Evolutionary conservation across 30 jellyfish, hydroid and myxozoan genomes (phyloP), one percentile per base, ranked within the genome.

Genomic region (Aurelia sp.): DNA sequence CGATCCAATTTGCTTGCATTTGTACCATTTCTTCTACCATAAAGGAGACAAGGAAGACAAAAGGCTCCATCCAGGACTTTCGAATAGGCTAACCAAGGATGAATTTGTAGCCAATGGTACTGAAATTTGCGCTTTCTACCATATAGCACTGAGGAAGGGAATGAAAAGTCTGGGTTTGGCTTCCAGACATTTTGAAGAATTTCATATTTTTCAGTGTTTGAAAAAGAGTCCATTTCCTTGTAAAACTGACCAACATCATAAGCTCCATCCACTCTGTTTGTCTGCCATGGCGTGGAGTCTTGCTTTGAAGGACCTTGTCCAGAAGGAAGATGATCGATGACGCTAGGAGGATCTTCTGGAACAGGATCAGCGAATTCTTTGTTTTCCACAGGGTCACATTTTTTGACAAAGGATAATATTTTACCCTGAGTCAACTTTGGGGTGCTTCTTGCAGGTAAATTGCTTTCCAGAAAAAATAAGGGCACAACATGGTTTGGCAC

Each of bases 11-110:
- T 67, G 9, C 17, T 19, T n/a, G 78, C 35, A 17, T 67, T 67
- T 21, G 13, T 51, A 23, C 59, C 75, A 76, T 5, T 27, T 71
- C 82, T 48, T 44, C 81, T 22, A 3, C 90, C 90, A 79, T 37
- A 79, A 62, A 62, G 67, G 6, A 79, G 72, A 79, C 90, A 79
- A 3, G 76, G 76, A 44, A 79, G 16, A 66, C 82, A 79, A 66
- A 79, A 79, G n/a, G 82, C 90, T 12, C 82, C 90, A 62, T 79
- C 90, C 64, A 79, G 44, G 67, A 63, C 72, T 52, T 41, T 63
- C 2, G 66, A 78, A 48, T 78, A 58, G 1, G 66, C 60, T 40
- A 78, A 65, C 89, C 89, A 78, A 19, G 59, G 62, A 78, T 19
- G 62, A 21, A 35, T 73, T 48, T 44, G 72, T n/a, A 73, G 22